Evolutionary conservation across 2,797 vertebrate species (phyloP), one percentile per base, ranked within the genome.

Genomic region (Pteronotus mesoamericanus): DNA sequence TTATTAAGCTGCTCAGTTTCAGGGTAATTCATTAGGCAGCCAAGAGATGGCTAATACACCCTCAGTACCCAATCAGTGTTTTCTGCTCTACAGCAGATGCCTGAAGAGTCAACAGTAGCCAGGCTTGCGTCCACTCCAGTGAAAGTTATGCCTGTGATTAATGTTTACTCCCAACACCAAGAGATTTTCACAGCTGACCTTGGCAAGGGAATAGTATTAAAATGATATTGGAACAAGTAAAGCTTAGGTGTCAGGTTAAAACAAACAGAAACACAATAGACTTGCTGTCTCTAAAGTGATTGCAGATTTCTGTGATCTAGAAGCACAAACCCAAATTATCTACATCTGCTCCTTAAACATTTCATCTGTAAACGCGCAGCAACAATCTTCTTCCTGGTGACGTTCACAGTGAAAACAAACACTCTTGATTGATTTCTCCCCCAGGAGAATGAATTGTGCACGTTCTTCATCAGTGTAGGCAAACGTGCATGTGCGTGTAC

Each of bases 401-500:
- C 69, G 64, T 86, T 75, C 79, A 75, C 88, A 57, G 83, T 72
- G 72, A 98, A 98, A 97, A 96, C 89, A 97, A 98, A 97, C 51
- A 92, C 57, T 59, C 68, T 51, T 74, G 69, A 89, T 91, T 94
- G 85, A 94, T 88, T 96, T 93, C 69, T 44, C 77, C 34, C 91
- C 74, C 19, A 55, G 34, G 72, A 94, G 83, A 84, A 88, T 37
- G 51, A 94, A 83, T 90, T 68, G 88, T 57, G 85, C 55, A 88
- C 86, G 77, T 95, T 77, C 34, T 89, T 94, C 64, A 42, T 78
- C 78, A 91, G 9, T 44, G 48, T 92, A 53, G 39, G 55, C 12
- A 93, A 48, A 89, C 5, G 44, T 46, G 3, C 0, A 0, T 42
- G 85, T 10, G 4, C 66, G 78, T 46, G n/a, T 29, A 0, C 12